Evolutionary conservation across 1,140 invertebrate species (phyloP).

Genomic region (Drosophila ananassae): DNA sequence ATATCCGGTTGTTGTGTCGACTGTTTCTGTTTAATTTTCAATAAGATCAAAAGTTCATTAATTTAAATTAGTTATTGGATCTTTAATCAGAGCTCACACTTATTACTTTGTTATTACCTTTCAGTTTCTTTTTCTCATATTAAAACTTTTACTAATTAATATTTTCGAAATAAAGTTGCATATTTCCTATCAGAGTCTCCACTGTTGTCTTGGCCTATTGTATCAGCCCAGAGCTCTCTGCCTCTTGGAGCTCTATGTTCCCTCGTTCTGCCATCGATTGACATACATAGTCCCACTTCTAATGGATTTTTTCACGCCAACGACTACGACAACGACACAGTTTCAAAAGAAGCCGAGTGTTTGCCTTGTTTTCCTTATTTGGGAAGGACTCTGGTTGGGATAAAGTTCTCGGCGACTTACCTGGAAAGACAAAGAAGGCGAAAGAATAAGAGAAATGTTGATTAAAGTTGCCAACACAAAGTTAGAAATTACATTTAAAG

Average conservation of each 20-base stretch:
- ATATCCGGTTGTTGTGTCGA: neutral
- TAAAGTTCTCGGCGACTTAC: conserved; percentile 64
- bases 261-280: conserved; percentile 72
- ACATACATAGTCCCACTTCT: conserved; percentile 78
- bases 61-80: neutral
- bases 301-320: conserved; percentile 80
- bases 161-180: conserved; percentile 15
- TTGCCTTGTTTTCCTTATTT: conserved; percentile 51
- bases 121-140: neutral
- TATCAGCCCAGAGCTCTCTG: conserved; percentile 15
- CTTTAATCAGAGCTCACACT: neutral
- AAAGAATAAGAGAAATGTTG: conserved; percentile 40
- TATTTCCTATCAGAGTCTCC: neutral
- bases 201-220: conserved; percentile 28
- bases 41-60: too few relatives aligned
- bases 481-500: conserved; percentile 70
- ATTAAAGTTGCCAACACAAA: conserved; percentile 46
- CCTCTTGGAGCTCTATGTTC: conserved; percentile 48
- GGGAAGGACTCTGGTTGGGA: conserved; percentile 8
- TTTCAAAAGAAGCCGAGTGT: conserved; percentile 56
- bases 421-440: conserved; percentile 52
- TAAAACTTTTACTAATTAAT: neutral
- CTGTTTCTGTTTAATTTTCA: neutral
- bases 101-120: neutral
- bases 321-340: conserved; percentile 58